These are phyloP conservation scores for Leucosticte australis DNA, from an alignment of 2,113 vertebrate genomes.

Conservation along the genomic window DNA sequence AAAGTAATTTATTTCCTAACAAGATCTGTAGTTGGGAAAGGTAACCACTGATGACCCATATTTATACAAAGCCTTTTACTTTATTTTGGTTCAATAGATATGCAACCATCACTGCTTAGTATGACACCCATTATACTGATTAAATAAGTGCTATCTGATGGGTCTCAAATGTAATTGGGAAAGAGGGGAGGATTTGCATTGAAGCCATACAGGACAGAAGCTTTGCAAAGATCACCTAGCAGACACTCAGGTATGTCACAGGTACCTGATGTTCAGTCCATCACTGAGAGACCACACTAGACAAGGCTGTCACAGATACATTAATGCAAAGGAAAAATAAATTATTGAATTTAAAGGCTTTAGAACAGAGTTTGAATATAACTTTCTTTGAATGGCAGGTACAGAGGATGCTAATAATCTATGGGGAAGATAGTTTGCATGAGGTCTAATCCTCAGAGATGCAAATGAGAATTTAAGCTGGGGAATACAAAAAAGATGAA, in stretches of 20 bases:
- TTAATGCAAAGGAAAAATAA: not conserved
- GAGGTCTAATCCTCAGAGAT: not conserved
- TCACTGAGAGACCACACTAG: not conserved
- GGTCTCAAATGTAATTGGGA: not conserved
- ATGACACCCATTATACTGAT: not conserved
- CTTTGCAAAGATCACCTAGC: not conserved
- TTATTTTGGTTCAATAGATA: not conserved
- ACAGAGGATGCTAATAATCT: not conserved
- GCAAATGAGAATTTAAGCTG: not conserved
- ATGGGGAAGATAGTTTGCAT: not conserved
- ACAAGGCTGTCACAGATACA: not conserved
- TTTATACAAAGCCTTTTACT: not conserved
- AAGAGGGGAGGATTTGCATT: not conserved
- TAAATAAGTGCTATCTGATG: not conserved
- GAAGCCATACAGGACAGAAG: not conserved
- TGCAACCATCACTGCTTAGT: not conserved
- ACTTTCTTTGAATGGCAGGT: not conserved
- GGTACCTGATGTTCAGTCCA: not conserved
- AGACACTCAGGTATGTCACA: not conserved
- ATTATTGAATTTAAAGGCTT: not conserved
- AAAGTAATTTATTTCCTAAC: conserved; percentile 23
- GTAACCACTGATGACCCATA: not conserved
- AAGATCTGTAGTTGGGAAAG: not conserved
- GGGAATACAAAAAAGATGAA: not conserved
- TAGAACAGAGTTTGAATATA: not conserved